Base-by-base conservation (phyloP, 2,888 invertebrate species). In the Platerodrilus igneus region DNA sequence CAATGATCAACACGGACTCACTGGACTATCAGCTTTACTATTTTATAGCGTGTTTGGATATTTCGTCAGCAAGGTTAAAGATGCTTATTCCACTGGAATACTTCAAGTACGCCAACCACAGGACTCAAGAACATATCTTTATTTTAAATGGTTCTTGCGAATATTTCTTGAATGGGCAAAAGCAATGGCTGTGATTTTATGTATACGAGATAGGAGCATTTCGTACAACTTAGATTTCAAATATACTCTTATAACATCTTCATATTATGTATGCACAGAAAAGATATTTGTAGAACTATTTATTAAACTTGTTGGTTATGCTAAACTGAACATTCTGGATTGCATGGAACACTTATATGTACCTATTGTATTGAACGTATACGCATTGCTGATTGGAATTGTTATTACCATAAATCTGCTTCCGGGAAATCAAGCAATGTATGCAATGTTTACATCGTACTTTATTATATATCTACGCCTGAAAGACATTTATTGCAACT, bases 111-210 rank as follows among this genome's bases (percentile, higher is more conserved):
- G 14, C 2, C 28, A 20, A 6, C 16, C 39, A 1, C 30, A 35
- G 9, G 40, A 43, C 16, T 29, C 36, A 1, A 10, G 14, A 3
- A 9, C 26, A 2, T 52, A 57, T 32, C n/a, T n/a, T n/a, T 55
- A 56, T 15, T 15, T 62, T 0, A 57, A 59, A 41, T 58, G 59
- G 53, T 13, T 66, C 2, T 50, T 82, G 4, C 83, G 81, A 64
- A 77, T 86, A 28, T 77, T 83, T 1, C 69, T 86, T 26, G 86
- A 86, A 63, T 84, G 85, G 81, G 81, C 83, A 7, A 86, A 86
- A 66, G 83, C 83, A 0, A 77, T 86, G 21, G 52, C 66, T 3
- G 56, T 67, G 3, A 61, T 68, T 3, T 27, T 86, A 15, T 84
- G 83, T 18, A 62, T 86, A 37, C 80, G 81, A 57, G 83, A 85